These are phyloP conservation scores for Thymelicus lineola DNA, from an alignment of 2,888 invertebrate species.

Conservation along the genomic window DNA sequence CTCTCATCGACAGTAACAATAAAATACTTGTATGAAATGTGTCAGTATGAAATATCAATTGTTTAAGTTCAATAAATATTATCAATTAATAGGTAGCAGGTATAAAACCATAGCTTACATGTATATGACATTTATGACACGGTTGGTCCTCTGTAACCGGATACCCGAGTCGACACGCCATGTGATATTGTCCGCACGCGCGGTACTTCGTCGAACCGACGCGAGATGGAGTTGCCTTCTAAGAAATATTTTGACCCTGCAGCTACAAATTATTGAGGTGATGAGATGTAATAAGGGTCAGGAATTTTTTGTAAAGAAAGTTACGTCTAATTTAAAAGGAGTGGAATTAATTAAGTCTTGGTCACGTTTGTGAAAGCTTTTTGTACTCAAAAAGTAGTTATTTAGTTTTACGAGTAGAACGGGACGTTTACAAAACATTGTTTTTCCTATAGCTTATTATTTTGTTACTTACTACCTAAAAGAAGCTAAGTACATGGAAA, in stretches of 20 bases:
- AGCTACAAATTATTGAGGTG: conserved; percentile 38
- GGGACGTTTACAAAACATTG: too few relatives aligned
- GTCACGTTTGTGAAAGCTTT: not conserved
- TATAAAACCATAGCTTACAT: conserved; percentile 10
- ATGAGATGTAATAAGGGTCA: conserved; percentile 29
- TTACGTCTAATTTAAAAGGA: conserved; percentile 8
- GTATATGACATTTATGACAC: conserved; percentile 43
- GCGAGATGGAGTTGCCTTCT: conserved; percentile 57
- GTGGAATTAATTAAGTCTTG: conserved; percentile 2
- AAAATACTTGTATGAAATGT: too few relatives aligned
- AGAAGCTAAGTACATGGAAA: not conserved
- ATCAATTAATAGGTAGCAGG: not conserved
- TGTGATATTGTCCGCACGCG: conserved; percentile 53
- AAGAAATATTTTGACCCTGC: conserved; percentile 55
- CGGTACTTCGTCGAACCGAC: conserved; percentile 57
- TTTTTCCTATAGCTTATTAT: too few relatives aligned
- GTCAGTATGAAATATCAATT: too few relatives aligned
- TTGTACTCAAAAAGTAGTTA: too few relatives aligned
- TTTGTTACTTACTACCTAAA: too few relatives aligned
- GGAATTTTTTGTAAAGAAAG: conserved; percentile 10
- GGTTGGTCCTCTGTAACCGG: conserved; percentile 50
- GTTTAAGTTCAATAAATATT: not conserved
- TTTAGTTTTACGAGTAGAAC: too few relatives aligned
- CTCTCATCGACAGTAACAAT: too few relatives aligned
- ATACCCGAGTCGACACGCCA: conserved; percentile 48